Base-by-base conservation (phyloP, 1,140 invertebrate species). In the Ectropis grisescens region DNA sequence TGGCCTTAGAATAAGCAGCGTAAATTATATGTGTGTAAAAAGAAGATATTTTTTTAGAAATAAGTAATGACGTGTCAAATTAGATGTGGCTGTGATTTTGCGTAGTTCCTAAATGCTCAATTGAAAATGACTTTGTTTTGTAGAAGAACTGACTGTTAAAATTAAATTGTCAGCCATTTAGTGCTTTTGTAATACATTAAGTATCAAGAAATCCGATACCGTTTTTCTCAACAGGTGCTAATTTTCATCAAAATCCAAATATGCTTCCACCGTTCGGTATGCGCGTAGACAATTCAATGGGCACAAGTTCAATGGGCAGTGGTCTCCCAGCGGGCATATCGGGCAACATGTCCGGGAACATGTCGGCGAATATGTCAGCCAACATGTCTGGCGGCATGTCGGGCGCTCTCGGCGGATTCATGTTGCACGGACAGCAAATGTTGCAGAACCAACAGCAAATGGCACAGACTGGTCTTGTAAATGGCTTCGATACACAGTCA, bases 251-350 rank as follows among this genome's bases (percentile, higher is more conserved):
- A 57, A 71, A 68, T 60, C 60, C 60, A 42, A 72, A 59, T 58
- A 70, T 81, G 60, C 60, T 82, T 54, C 78, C 80, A 55, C 66
- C 81, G 41, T 82, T 82, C 47, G 82, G 82, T 37, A 81, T 82
- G 75, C 69, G 81, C 33, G 61, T 81, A 57, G 75, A 75, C 37
- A 69, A 58, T 56, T 67, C 65, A 12, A 57, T 76, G 58, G 54
- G 40, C 29, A 13, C 30, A 13, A 39, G 28, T 14, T 39, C 37
- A 11, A 10, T 39, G 30, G 37, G 31, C 9, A n/a, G n/a, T n/a
- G n/a, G n/a, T n/a, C n/a, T n/a, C n/a, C n/a, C n/a, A n/a, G n/a
- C n/a, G n/a, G 37, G 29, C 12, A 28, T 10, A 7, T 8, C 39
- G 3, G 26, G 28, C 14, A 46, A 41, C 16, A 27, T 35, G 10